phyloP scores from a whole-genome alignment of 2,888 invertebrate species.

The Lasioglossum marginatum region DNA sequence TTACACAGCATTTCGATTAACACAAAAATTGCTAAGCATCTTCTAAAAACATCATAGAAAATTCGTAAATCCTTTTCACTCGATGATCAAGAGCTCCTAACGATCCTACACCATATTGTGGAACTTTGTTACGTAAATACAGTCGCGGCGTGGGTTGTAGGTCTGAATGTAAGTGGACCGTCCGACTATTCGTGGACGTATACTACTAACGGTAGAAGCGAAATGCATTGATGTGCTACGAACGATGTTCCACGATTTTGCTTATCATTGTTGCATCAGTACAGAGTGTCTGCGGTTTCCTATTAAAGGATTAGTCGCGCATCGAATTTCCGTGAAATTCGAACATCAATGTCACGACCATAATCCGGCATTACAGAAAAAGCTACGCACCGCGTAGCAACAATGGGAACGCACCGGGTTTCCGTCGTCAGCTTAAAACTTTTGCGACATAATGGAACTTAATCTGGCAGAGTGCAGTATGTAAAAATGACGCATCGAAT shows the following conservation, averaged over 20 bases:
- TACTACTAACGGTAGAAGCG: background rate
- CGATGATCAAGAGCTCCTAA: too few species aligned
- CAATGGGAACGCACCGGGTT: background rate
- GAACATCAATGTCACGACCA: background rate
- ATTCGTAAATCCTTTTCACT: background rate
- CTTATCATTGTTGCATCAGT: background rate
- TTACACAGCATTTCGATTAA: background rate
- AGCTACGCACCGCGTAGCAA: background rate
- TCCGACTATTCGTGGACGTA: background rate
- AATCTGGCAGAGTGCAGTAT: constrained; percentile 12
- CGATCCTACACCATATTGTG: background rate
- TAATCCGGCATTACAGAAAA: background rate
- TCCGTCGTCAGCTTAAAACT: background rate
- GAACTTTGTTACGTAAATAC: background rate
- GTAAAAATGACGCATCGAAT: background rate
- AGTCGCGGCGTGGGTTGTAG: background rate
- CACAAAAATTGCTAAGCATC: background rate
- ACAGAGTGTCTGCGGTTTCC: background rate
- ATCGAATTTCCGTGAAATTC: background rate
- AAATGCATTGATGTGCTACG: background rate
- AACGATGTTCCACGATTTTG: background rate
- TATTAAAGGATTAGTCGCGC: background rate
- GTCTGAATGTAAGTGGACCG: background rate
- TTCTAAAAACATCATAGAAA: background rate
- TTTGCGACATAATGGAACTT: background rate